These are phyloP conservation scores for Henricia sp. DNA, from an alignment of 53 echinoderm and acorn worm genomes.

Conservation along the genomic window DNA sequence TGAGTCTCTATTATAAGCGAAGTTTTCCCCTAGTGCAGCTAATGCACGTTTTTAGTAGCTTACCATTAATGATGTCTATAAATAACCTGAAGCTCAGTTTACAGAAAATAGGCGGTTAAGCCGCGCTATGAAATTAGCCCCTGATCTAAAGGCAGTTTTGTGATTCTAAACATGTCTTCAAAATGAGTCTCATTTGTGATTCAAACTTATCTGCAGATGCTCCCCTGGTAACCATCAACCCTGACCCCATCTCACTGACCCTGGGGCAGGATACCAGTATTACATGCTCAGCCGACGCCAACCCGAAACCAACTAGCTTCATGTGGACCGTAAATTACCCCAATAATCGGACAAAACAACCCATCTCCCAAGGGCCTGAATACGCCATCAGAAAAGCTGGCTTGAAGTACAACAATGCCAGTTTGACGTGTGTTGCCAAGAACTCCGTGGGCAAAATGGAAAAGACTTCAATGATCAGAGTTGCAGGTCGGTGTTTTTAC, in stretches of 20 bases:
- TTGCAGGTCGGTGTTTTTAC: slow-evolving; percentile 25
- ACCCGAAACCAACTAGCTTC: slow-evolving; percentile 18
- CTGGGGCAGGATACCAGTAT: slow-evolving; percentile 14
- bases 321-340: slow-evolving; percentile 21
- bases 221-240: slow-evolving; percentile 38
- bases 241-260: slow-evolving; percentile 15
- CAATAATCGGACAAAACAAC: neutral
- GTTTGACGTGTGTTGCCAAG: slow-evolving; percentile 33
- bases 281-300: slow-evolving; percentile 40
- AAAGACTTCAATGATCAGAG: slow-evolving; percentile 19
- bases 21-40: too few relatives aligned
- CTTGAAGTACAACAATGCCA: slow-evolving; percentile 29
- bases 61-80: too few relatives aligned
- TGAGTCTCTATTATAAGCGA: too few relatives aligned
- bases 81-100: too few relatives aligned
- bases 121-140: too few relatives aligned
- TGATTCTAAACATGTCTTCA: too few relatives aligned
- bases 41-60: too few relatives aligned
- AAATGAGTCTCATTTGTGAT: too few relatives aligned
- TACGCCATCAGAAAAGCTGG: slow-evolving; percentile 22
- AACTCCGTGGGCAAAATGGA: slow-evolving; percentile 18
- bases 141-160: too few relatives aligned
- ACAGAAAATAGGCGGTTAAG: too few relatives aligned
- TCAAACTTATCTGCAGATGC: slow-evolving; percentile 23
- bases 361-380: neutral